phyloP scores from a whole-genome alignment of 2,797 vertebrate species.

The Poecilia wingei region DNA sequence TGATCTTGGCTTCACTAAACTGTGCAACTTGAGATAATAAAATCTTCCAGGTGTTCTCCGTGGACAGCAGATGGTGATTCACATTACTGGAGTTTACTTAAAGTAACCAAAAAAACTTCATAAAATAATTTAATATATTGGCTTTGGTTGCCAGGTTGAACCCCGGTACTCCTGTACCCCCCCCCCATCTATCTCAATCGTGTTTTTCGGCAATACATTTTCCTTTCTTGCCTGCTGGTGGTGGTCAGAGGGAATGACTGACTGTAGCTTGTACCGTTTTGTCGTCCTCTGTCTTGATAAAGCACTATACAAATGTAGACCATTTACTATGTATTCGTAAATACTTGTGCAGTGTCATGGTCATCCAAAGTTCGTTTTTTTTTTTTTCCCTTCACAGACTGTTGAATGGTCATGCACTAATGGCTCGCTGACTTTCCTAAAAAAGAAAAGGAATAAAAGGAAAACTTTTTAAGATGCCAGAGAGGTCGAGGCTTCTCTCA shows the following conservation, averaged over 20 bases:
- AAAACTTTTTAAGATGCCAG: slow-evolving; percentile 41
- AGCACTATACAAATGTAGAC: background rate
- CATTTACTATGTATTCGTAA: slow-evolving; percentile 18
- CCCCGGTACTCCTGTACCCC: too few relatives aligned
- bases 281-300: background rate
- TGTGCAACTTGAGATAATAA: slow-evolving; percentile 37
- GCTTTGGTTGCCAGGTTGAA: too few relatives aligned
- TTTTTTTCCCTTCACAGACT: background rate
- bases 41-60: slow-evolving; percentile 29
- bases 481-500: slow-evolving; percentile 39
- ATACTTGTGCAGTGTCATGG: slow-evolving; percentile 27
- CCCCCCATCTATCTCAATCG: too few relatives aligned
- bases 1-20: slow-evolving; percentile 23
- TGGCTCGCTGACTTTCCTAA: slow-evolving; percentile 19
- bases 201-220: too few relatives aligned
- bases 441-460: background rate
- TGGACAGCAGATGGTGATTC: slow-evolving; percentile 46
- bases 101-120: slow-evolving; percentile 41
- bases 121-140: slow-evolving; percentile 27
- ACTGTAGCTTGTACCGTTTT: background rate
- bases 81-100: slow-evolving; percentile 32
- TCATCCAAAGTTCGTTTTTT: slow-evolving; percentile 8
- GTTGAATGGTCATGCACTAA: slow-evolving; percentile 51
- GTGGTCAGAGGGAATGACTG: background rate
- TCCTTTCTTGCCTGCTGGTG: too few relatives aligned